Evolutionary conservation across 2,888 invertebrate species (phyloP).

Genomic region (Cepaea hortensis): DNA sequence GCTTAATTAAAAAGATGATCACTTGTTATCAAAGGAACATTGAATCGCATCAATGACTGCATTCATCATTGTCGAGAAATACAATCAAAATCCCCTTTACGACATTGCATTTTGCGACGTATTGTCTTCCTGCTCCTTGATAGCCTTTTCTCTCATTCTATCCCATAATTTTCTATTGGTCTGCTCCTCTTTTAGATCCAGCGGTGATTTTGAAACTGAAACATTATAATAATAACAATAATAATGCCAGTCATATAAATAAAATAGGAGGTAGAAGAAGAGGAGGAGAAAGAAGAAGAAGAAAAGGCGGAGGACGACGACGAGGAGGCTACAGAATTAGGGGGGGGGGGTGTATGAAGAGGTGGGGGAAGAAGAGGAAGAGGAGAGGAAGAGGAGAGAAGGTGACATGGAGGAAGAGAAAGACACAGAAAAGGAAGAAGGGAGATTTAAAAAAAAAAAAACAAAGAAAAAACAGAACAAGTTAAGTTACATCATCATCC

Average conservation of each 20-base stretch:
- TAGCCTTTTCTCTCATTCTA: slow-evolving; percentile 25
- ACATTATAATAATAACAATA: slow-evolving; percentile 24
- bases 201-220: slow-evolving; percentile 40
- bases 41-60: too few species aligned
- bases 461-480: neutral
- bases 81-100: too few species aligned
- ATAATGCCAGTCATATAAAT: too few species aligned
- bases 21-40: too few species aligned
- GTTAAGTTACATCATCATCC: too few species aligned
- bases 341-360: neutral
- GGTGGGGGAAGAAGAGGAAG: neutral
- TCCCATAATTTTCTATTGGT: slow-evolving; percentile 26
- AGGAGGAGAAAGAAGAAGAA: neutral
- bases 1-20: too few species aligned
- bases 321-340: neutral
- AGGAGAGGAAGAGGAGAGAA: neutral
- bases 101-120: neutral
- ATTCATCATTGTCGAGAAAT: too few species aligned
- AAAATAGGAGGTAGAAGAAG: neutral
- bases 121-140: slow-evolving; percentile 16
- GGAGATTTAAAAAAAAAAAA: neutral
- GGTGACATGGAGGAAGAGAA: neutral
- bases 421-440: neutral
- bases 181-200: slow-evolving; percentile 16
- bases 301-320: neutral